These are phyloP conservation scores for Orbicella faveolata DNA, from an alignment of 64 coral and sea anemone genomes.

Conservation along the genomic window DNA sequence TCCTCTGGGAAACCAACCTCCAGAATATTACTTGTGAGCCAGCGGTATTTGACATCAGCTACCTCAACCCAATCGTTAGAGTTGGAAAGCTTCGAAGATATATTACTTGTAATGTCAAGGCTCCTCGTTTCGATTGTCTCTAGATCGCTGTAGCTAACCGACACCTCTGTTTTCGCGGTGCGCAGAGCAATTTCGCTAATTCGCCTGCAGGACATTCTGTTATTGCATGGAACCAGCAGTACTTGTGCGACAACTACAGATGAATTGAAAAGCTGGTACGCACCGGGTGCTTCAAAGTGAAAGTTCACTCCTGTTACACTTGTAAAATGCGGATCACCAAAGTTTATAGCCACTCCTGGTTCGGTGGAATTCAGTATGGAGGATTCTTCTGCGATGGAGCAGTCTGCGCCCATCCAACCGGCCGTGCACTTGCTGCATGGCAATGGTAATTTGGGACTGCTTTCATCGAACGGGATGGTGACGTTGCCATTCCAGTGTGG, in stretches of 20 bases:
- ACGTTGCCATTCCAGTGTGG: constrained; percentile 67
- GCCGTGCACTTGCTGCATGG: constrained; percentile 60
- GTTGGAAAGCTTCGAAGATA: constrained; percentile 11
- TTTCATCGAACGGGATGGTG: constrained; percentile 16
- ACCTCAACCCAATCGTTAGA: constrained; percentile 3
- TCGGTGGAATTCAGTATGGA: constrained; percentile 22
- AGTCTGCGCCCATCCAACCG: constrained; percentile 80
- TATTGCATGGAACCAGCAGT: constrained; percentile 87
- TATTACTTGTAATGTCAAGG: not conserved
- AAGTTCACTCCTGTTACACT: constrained; percentile 74
- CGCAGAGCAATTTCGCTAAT: constrained; percentile 80
- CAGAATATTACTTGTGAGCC: constrained; percentile 69
- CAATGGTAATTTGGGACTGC: constrained; percentile 1
- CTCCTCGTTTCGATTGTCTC: not conserved
- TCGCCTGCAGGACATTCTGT: constrained; percentile 69
- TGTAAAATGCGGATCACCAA: constrained; percentile 98
- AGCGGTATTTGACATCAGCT: constrained; percentile 62
- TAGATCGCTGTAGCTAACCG: constrained; percentile 46
- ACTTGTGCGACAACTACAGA: constrained; percentile 49
- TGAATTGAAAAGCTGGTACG: constrained; percentile 62
- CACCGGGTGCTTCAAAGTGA: constrained; percentile 84
- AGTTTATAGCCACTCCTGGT: constrained; percentile 61
- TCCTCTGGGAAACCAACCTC: constrained; percentile 55
- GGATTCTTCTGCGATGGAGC: constrained; percentile 58
- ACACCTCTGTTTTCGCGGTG: constrained; percentile 47